Evolutionary conservation across 2,113 vertebrate species (phyloP), one percentile per base, ranked within the genome.

Genomic region (Empidonax traillii): DNA sequence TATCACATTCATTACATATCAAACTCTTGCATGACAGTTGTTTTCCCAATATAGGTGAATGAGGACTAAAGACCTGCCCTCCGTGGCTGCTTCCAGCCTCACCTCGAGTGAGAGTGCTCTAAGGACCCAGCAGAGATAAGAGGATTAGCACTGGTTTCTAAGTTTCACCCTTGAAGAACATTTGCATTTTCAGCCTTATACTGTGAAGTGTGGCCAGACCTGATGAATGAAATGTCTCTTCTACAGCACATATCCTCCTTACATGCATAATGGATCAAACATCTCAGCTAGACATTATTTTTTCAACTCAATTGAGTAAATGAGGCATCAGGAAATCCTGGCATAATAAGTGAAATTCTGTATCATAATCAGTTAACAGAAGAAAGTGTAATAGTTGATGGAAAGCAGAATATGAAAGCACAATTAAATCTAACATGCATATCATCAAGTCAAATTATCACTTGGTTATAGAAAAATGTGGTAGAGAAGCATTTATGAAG

Each of bases 401-500:
- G 56, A 92, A 90, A 94, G 68, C 52, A 90, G 88, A 96, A 84
- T 74, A 89, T 51, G 90, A 78, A 93, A 86, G 68, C 9, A 2
- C 75, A 96, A 94, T 95, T 96, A 93, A 96, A 95, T 69, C 52
- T 94, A 83, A 68, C 82, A 90, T 67, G 61, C 55, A 75, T 86
- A 62, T 81, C 37, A 25, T 90, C 90, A 96, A 86, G 80, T 87
- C 85, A 89, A 83, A 92, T 92, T 94, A 92, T 87, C 83, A 72
- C 49, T 89, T 89, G 76, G 41, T 81, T 94, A 81, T 37, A 27
- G 76, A 89, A 92, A 92, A 95, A 89, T 75, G 61, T 81, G 73
- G 68, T 63, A 82, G 46, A 55, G 72, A 87, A 82, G 35, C 47
- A 90, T 81, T 96, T 90, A 84, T 82, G 82, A 90, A 75, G 83